Evolutionary conservation across 2,797 vertebrate species (phyloP).

Genomic region (Chaetophractus vellerosus): DNA sequence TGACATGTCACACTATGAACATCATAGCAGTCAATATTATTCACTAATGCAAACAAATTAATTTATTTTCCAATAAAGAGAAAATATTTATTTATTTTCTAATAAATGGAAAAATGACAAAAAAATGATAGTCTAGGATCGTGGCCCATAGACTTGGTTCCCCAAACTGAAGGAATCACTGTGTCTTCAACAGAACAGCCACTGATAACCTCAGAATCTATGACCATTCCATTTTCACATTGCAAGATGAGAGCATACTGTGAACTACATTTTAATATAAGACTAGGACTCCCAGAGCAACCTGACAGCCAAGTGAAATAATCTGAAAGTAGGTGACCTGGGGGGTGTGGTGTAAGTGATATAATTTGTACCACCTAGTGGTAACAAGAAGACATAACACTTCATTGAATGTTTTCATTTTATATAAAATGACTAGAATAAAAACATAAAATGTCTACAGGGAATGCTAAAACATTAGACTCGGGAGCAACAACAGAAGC

Average conservation of each 20-base stretch:
- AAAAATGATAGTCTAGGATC: slow-evolving; percentile 57
- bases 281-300: slow-evolving; percentile 12
- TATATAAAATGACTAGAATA: slow-evolving; percentile 58
- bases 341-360: not conserved
- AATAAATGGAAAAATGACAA: slow-evolving; percentile 60
- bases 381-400: slow-evolving; percentile 72
- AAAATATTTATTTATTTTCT: slow-evolving; percentile 59
- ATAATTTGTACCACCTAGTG: slow-evolving; percentile 79
- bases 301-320: slow-evolving; percentile 54
- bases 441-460: slow-evolving; percentile 46
- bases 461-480: not conserved
- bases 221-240: slow-evolving; percentile 11
- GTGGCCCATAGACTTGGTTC: not conserved
- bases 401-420: slow-evolving; percentile 73
- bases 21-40: slow-evolving; percentile 17
- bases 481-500: slow-evolving; percentile 42
- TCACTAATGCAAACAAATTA: slow-evolving; percentile 53
- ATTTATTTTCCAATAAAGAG: slow-evolving; percentile 60
- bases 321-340: slow-evolving; percentile 35
- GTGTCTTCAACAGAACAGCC: slow-evolving; percentile 51
- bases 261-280: slow-evolving; percentile 53
- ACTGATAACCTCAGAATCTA: not conserved
- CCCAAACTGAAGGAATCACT: slow-evolving; percentile 35
- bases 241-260: not conserved
- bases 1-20: not conserved